These are phyloP conservation scores for Chironex yamaguchii DNA, from an alignment of 30 jellyfish, hydroid and myxozoan genomes.

Conservation along the genomic window DNA sequence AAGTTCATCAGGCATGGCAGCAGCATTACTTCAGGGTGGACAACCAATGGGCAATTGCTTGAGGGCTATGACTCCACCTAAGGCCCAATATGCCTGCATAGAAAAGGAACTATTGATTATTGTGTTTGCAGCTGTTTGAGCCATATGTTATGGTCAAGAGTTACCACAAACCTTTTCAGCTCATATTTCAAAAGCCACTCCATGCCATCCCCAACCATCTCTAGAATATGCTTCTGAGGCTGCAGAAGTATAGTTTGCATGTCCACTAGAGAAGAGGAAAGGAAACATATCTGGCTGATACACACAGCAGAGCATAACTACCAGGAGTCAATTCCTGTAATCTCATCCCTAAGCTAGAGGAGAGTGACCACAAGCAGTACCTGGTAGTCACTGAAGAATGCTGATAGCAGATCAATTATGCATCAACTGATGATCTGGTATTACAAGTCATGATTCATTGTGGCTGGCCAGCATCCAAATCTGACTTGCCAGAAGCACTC, in stretches of 20 bases:
- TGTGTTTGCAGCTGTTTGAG: slow-evolving; percentile 10
- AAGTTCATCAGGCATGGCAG: slow-evolving; percentile 42
- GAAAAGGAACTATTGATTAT: slow-evolving; percentile 37
- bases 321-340: slow-evolving; percentile 23
- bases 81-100: slow-evolving; percentile 17
- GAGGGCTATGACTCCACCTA: slow-evolving; percentile 17
- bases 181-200: slow-evolving; percentile 30
- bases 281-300: slow-evolving; percentile 24
- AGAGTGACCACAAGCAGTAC: slow-evolving; percentile 15
- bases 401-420: slow-evolving; percentile 11
- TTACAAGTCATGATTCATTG: slow-evolving; percentile 5
- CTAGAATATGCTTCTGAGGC: slow-evolving; percentile 12
- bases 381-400: slow-evolving; percentile 23
- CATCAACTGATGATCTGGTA: slow-evolving; percentile 8
- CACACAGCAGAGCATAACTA: slow-evolving; percentile 8
- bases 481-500: slow-evolving; percentile 16
- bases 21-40: slow-evolving; percentile 16
- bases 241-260: slow-evolving; percentile 1
- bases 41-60: slow-evolving; percentile 26
- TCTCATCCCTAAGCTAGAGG: slow-evolving; percentile 24
- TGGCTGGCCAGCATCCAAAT: slow-evolving; percentile 36
- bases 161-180: slow-evolving; percentile 27
- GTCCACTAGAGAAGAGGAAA: slow-evolving; percentile 17
- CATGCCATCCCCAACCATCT: slow-evolving; percentile 13
- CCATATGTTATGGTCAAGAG: slow-evolving; percentile 17